A percentile compares a stretch with the other conserved stretches of the same genome.
phyloP scores from a whole-genome alignment of 1,140 invertebrate species.

The Acromyrmex heyeri region DNA sequence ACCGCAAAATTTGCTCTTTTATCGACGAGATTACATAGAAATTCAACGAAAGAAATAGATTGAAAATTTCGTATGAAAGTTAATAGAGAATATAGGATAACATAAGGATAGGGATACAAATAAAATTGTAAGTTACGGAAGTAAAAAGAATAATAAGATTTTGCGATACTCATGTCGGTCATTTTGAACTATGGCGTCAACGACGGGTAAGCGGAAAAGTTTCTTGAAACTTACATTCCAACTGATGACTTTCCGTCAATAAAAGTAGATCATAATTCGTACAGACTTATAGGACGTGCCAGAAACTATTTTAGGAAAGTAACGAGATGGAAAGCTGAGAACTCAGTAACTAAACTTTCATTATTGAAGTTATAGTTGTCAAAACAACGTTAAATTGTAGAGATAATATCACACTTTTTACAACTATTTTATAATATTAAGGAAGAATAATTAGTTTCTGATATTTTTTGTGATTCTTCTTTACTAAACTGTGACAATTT shows the following conservation, averaged over 20 bases:
- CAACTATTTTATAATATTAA: not conserved
- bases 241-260: conserved; percentile 46
- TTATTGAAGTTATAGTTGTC: conserved; percentile 30
- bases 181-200: conserved; percentile 13
- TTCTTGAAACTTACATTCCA: conserved; percentile 15
- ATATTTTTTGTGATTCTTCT: conserved; percentile 4
- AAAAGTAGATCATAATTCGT: conserved; percentile 57
- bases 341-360: conserved; percentile 8
- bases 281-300: conserved; percentile 48
- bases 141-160: not conserved
- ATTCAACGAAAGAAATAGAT: not conserved
- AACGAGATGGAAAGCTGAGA: conserved; percentile 19
- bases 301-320: conserved; percentile 23
- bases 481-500: not conserved
- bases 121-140: not conserved
- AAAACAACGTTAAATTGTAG: conserved; percentile 41
- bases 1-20: conserved; percentile 3
- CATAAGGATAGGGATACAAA: not conserved
- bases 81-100: not conserved
- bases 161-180: not conserved
- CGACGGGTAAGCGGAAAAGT: conserved; percentile 1
- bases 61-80: not conserved
- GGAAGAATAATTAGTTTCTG: not conserved
- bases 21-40: not conserved
- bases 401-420: not conserved